phyloP scores from a whole-genome alignment of 2,797 vertebrate species.

The Rhinogobio ventralis region DNA sequence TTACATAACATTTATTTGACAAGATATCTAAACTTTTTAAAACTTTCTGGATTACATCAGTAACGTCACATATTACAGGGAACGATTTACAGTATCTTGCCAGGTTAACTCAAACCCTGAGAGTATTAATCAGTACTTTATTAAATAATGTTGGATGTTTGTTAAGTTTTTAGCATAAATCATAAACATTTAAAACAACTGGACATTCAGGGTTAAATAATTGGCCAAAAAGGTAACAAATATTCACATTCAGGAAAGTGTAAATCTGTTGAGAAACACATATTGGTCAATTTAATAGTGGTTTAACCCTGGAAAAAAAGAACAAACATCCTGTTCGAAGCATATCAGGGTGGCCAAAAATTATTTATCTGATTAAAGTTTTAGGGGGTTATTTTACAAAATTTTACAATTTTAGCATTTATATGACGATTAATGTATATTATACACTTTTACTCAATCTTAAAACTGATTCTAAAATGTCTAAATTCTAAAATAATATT shows the following conservation, averaged over 20 bases:
- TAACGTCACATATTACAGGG: background rate
- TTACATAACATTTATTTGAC: background rate
- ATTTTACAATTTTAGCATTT: background rate
- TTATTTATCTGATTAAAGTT: background rate
- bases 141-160: background rate
- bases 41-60: background rate
- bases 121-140: background rate
- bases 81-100: background rate
- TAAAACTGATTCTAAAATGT: background rate
- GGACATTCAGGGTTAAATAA: background rate
- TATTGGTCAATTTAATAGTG: background rate
- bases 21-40: background rate
- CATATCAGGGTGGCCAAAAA: background rate
- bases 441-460: background rate
- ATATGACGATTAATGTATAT: background rate
- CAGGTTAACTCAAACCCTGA: background rate
- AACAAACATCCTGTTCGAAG: background rate
- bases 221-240: background rate
- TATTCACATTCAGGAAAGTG: background rate
- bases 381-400: background rate
- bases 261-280: background rate
- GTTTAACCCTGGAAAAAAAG: background rate
- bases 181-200: background rate
- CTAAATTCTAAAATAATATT: background rate
- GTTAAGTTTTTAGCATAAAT: background rate